A percentile compares a stretch with the other conserved stretches of the same genome.
Evolutionary conservation across 92 coral and sea anemone species (phyloP).

Genomic region (Muricea muricata): DNA sequence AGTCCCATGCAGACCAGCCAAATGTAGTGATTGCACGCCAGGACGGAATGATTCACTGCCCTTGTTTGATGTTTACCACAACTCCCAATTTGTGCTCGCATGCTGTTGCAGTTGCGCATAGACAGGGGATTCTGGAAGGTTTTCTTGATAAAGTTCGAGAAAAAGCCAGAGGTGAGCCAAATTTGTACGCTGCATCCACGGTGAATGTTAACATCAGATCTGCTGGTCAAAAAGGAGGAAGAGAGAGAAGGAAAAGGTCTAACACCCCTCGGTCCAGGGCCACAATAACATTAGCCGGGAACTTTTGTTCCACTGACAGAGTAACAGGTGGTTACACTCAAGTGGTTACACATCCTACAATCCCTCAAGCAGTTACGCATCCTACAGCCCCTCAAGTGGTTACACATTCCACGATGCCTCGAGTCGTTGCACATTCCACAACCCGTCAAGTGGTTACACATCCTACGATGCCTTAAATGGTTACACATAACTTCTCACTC

Average conservation of each 20-base stretch:
- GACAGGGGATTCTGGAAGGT: neutral
- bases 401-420: no score
- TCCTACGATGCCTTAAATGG: no score
- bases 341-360: no score
- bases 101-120: constrained; percentile 1
- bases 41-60: neutral
- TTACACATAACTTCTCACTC: no score
- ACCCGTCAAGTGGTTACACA: neutral
- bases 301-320: no score
- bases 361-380: no score
- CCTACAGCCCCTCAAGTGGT: no score
- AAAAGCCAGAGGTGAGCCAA: neutral
- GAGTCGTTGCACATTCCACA: neutral
- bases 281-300: no score
- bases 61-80: no score
- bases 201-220: neutral
- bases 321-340: no score
- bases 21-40: neutral
- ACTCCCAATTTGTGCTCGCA: constrained; percentile 2
- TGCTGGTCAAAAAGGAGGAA: neutral
- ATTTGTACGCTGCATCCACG: neutral
- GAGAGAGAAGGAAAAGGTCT: no score
- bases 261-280: neutral
- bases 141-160: neutral
- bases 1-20: neutral